These are phyloP conservation scores for Nomia melanderi DNA, from an alignment of 1,140 invertebrate species.

Conservation along the genomic window DNA sequence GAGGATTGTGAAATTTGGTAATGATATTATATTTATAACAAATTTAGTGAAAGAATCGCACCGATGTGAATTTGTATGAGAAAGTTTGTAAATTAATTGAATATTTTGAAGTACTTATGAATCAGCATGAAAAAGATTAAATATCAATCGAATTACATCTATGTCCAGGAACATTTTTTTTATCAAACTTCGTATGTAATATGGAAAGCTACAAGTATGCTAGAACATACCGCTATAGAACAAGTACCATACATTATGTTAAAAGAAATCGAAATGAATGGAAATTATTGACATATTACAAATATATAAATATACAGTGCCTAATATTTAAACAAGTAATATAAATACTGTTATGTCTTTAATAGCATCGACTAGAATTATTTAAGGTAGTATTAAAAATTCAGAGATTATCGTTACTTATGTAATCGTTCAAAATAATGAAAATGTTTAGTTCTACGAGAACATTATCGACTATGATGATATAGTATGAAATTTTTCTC, in stretches of 20 bases:
- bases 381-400: constrained; percentile 46
- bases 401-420: constrained; percentile 35
- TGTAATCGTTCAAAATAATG: constrained; percentile 40
- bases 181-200: constrained; percentile 30
- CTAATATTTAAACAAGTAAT: constrained; percentile 52
- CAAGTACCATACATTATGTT: constrained; percentile 10
- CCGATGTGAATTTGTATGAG: no score
- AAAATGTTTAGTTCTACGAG: constrained; percentile 42
- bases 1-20: no score
- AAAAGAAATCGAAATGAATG: constrained; percentile 33
- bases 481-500: constrained; percentile 34
- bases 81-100: not conserved
- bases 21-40: not conserved
- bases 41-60: not conserved
- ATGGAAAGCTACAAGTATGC: constrained; percentile 29
- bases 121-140: not conserved
- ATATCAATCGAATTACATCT: not conserved
- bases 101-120: not conserved
- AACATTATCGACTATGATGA: constrained; percentile 22
- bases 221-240: constrained; percentile 38
- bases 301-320: constrained; percentile 54
- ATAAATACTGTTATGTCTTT: constrained; percentile 59
- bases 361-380: constrained; percentile 60
- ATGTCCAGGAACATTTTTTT: not conserved
- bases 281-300: constrained; percentile 28